These are phyloP conservation scores for Phytoseiulus persimilis DNA, from an alignment of 2,888 invertebrate genomes.

Conservation along the genomic window DNA sequence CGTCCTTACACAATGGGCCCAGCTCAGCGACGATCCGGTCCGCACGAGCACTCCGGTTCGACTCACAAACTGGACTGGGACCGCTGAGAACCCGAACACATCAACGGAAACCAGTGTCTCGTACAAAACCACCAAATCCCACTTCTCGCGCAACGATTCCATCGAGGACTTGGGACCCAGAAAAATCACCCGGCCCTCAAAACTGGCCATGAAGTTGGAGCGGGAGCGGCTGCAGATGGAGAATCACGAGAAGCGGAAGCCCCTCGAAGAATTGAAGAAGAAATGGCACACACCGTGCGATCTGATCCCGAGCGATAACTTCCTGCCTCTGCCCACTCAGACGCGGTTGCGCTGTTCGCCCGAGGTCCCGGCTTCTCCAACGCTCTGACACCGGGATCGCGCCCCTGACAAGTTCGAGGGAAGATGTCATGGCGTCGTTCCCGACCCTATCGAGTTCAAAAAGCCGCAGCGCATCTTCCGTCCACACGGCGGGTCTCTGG, in stretches of 20 bases:
- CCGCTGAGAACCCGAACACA: not conserved
- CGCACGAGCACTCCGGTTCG: constrained; percentile 9
- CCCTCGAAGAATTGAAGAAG: constrained; percentile 20
- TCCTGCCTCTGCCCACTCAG: constrained; percentile 9
- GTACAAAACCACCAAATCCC: constrained; percentile 8
- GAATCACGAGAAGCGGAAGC: not conserved
- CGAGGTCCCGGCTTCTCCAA: not conserved
- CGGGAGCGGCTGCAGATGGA: not conserved
- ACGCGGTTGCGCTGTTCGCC: constrained; percentile 18
- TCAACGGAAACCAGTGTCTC: constrained; percentile 16
- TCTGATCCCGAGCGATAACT: constrained; percentile 9
- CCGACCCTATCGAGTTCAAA: no score
- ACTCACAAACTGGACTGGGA: not conserved
- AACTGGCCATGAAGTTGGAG: constrained; percentile 11
- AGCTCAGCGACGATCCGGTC: not conserved
- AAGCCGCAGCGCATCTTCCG: no score
- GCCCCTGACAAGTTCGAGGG: no score
- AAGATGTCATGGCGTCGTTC: no score
- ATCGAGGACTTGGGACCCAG: not conserved
- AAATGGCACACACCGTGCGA: constrained; percentile 27
- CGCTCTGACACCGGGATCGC: not conserved
- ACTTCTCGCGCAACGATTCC: not conserved
- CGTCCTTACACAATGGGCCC: constrained; percentile 21
- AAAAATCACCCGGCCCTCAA: constrained; percentile 14
- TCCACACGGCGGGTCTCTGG: no score